These are phyloP conservation scores for Drosophila histrio DNA, from an alignment of 2,888 invertebrate genomes.

Conservation along the genomic window DNA sequence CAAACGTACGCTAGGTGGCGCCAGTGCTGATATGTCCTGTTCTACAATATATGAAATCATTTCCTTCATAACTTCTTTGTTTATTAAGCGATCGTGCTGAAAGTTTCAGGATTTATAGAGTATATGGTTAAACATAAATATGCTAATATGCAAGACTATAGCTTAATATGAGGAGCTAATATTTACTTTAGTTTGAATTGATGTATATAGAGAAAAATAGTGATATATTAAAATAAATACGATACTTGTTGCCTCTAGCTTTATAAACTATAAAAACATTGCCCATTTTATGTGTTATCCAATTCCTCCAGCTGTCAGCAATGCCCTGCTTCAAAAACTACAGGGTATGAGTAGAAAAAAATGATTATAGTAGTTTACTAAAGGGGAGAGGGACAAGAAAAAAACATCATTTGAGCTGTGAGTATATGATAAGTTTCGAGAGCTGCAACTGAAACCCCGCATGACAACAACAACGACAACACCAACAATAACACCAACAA, in stretches of 20 bases:
- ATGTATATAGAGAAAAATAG: neutral
- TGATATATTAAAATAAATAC: too few relatives aligned
- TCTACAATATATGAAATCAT: neutral
- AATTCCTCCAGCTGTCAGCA: neutral
- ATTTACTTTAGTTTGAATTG: neutral
- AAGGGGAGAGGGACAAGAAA: neutral
- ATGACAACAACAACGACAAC: slow-evolving; percentile 31
- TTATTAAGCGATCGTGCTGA: neutral
- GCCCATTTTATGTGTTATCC: too few relatives aligned
- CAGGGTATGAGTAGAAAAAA: slow-evolving; percentile 4
- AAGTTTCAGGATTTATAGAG: neutral
- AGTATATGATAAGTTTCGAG: slow-evolving; percentile 32
- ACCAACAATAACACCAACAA: slow-evolving; percentile 53
- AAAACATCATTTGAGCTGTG: slow-evolving; percentile 46
- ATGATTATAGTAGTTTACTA: slow-evolving; percentile 37
- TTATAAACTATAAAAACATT: too few relatives aligned
- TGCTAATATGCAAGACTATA: neutral
- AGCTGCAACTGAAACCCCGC: slow-evolving; percentile 52
- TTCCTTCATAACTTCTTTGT: neutral
- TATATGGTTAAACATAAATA: too few relatives aligned
- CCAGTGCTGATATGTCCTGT: neutral
- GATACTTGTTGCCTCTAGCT: too few relatives aligned
- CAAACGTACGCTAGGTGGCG: neutral
- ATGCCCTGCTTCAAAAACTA: neutral
- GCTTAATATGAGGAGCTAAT: too few relatives aligned